A percentile compares a stretch with the other conserved stretches of the same genome.
Conservation (phyloP, 2,888 invertebrate species). For the Pecten maximus region DNA sequence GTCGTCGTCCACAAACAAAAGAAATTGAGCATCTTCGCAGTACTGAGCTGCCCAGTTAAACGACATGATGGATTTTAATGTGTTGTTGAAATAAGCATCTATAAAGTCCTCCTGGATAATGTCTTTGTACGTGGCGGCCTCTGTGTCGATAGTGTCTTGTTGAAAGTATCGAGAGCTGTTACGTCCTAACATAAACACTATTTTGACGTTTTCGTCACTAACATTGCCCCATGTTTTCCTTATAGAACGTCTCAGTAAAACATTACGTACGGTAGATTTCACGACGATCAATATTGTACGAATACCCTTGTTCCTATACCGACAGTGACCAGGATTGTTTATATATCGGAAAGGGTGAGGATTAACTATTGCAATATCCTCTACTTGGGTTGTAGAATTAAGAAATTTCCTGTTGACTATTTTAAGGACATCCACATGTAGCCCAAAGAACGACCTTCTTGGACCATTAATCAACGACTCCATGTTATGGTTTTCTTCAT, state of each 20-base stretch:
- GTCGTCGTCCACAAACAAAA: background rate
- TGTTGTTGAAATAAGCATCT: constrained; percentile 15
- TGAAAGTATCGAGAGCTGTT: background rate
- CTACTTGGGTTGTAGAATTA: background rate
- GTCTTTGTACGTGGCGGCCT: background rate
- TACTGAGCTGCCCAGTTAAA: constrained; percentile 12
- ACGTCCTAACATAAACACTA: constrained; percentile 21
- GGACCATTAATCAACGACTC: background rate
- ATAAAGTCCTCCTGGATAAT: background rate
- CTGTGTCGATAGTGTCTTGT: background rate
- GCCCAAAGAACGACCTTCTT: background rate
- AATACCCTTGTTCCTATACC: background rate
- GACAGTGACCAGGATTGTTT: constrained; percentile 6
- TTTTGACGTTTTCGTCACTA: background rate
- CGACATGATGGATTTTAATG: background rate
- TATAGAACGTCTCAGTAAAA: background rate
- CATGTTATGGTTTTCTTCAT: background rate
- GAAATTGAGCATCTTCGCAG: background rate
- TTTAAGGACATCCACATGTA: background rate
- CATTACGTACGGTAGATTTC: background rate
- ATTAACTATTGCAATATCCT: background rate
- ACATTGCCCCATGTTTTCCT: background rate
- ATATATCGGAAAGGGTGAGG: background rate
- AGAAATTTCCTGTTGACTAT: background rate
- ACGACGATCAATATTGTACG: background rate